Percentiles rank a stretch among this genome's conserved stretches.
Conservation (phyloP, 2,113 vertebrate genomes). For the Carassius gibelio region DNA sequence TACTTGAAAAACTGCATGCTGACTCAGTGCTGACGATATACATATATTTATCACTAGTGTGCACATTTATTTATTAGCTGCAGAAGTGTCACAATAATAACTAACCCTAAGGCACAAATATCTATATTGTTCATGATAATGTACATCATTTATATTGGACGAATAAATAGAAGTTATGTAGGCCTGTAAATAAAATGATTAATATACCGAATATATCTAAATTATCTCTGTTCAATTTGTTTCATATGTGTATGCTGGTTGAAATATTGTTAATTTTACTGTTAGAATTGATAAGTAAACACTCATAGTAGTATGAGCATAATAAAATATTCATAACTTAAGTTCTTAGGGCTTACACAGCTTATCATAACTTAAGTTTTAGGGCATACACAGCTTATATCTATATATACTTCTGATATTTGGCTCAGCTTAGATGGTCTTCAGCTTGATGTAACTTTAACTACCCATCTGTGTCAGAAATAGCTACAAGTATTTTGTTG, state of each 20-base stretch:
- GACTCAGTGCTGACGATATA: not conserved
- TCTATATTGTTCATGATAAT: not conserved
- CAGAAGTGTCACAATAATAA: not conserved
- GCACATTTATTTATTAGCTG: not conserved
- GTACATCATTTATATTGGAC: not conserved
- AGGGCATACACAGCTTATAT: not conserved
- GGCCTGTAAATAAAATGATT: not conserved
- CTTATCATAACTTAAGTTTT: not conserved
- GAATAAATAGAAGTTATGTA: not conserved
- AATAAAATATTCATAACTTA: not conserved
- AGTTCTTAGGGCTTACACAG: not conserved
- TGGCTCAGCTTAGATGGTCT: not conserved
- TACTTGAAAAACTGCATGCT: not conserved
- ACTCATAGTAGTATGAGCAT: not conserved
- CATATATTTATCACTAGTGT: not conserved
- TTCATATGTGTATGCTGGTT: not conserved
- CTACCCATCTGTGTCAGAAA: not conserved
- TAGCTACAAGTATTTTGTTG: not conserved
- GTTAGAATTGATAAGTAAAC: not conserved
- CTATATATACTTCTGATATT: not conserved
- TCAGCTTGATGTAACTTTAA: not conserved
- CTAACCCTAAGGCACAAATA: not conserved
- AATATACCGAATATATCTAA: not conserved
- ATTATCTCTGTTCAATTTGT: not conserved
- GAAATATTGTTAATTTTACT: not conserved